These are phyloP conservation scores for Pemphredon lugubris DNA, from an alignment of 2,888 invertebrate genomes.

Conservation along the genomic window DNA sequence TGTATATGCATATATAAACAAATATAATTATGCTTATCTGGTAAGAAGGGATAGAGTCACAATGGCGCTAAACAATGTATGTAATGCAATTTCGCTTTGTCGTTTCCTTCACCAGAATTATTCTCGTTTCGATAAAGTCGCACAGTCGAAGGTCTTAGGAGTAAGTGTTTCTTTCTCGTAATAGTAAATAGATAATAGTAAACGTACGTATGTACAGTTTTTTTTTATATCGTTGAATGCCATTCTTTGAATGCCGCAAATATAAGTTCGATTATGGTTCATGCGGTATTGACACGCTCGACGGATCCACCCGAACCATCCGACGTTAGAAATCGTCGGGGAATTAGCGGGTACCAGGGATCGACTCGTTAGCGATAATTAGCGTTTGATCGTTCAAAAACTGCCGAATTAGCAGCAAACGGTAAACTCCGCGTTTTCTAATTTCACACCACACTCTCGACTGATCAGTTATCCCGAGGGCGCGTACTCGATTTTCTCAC, in stretches of 20 bases:
- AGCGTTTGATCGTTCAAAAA: background rate
- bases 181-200: slow-evolving; percentile 71
- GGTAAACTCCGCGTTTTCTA: background rate
- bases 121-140: slow-evolving; percentile 53
- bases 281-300: slow-evolving; percentile 22
- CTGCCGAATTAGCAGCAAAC: background rate
- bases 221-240: slow-evolving; percentile 63
- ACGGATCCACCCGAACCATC: slow-evolving; percentile 33
- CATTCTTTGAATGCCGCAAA: slow-evolving; percentile 56
- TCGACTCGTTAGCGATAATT: background rate
- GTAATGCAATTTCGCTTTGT: slow-evolving; percentile 15
- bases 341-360: background rate
- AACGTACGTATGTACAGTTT: slow-evolving; percentile 73
- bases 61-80: slow-evolving; percentile 66
- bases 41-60: slow-evolving; percentile 67
- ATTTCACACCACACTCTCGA: background rate
- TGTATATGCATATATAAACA: slow-evolving; percentile 62
- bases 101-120: slow-evolving; percentile 38
- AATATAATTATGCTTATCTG: slow-evolving; percentile 65
- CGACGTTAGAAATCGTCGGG: too few species aligned
- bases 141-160: slow-evolving; percentile 65
- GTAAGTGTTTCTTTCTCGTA: slow-evolving; percentile 62
- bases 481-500: too few species aligned
- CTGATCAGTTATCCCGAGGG: too few species aligned
- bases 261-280: slow-evolving; percentile 40